Base-by-base conservation (phyloP, 2,888 invertebrate genomes). In the Tanytarsus gracilentus region DNA sequence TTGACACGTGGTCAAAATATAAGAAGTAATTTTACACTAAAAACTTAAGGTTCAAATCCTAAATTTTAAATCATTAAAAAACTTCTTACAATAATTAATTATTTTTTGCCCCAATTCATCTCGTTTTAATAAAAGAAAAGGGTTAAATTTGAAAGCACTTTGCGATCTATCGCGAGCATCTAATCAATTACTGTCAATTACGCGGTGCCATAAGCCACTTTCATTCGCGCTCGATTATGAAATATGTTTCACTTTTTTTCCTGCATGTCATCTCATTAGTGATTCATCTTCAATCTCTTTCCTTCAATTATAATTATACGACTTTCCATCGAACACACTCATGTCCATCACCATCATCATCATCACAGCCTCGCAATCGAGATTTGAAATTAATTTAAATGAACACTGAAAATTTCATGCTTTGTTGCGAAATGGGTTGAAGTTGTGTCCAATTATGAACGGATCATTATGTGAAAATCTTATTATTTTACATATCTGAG, bases 361-460 rank as follows among this genome's bases (percentile, higher is more conserved):
- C 11, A 11, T 44, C 21, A 44, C 11, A 21, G 8, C 5, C 14
- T 44, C 44, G 21, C 44, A 44, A 16, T 50, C 53, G 30, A 53
- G 33, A 33, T 30, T 16, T 14, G 30, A 16, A 27, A 33, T 53
- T 53, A 53, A 33, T 53, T 53, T 53, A 36, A 53, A 33, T 53
- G 53, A 53, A 18, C 51, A 53, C 23, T 7, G 29, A 16, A 25
- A 36, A 29, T 53, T 53, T 30, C 53, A 53, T 29, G 53, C 33
- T 53, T 33, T 9, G 53, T 53, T 53, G 53, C 53, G 23, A 53
- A 53, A 30, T 25, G 14, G 23, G 36, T 36, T 36, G 36, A 14
- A n/a, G n/a, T 50, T 48, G n/a, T 30, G 53, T 21, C 49, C 33
- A 53, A 53, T 53, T 53, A 53, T 53, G 14, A 29, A 53, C 53